Base-by-base conservation (phyloP, 2,113 vertebrate species). In the Caretta caretta region DNA sequence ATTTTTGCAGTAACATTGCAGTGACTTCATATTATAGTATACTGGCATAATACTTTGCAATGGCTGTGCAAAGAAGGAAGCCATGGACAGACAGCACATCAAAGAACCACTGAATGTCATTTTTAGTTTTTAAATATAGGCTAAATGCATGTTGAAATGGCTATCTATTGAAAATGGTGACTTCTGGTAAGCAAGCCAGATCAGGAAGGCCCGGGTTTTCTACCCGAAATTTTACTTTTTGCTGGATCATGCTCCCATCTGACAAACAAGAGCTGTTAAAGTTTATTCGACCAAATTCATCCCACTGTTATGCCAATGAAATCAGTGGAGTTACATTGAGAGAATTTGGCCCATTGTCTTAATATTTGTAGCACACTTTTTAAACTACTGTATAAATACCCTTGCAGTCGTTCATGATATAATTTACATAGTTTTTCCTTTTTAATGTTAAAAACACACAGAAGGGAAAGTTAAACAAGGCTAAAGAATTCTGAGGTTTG, bases 31-130 rank as follows among this genome's bases (percentile, higher is more conserved):
- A 11, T 25, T 46, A 83, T 90, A 38, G 4, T 78, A 27, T 80
- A 86, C 13, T 25, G 17, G 10, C 84, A 59, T 42, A 84, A 86
- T 91, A 13, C n/a, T 27, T 69, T 20, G 29, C 4, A 42, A 5
- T 50, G 22, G 29, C 25, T 88, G 29, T n/a, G 14, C 56, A 90
- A 96, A 90, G 69, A 94, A 95, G 20, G 56, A 93, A 96, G 11
- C 9, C 0, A 1, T 4, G 3, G 48, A 80, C 46, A 57, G 80
- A 48, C 82, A 80, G 2, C 9, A 91, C 5, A 4, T 79, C 38
- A 83, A 91, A 57, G 88, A 94, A 86, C 1, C 6, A 48, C 25
- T 9, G 65, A 72, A 19, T 27, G 83, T 19, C 27, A 48, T 50
- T 86, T 92, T 89, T 1, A 2, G 24, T 76, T 5, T 95, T 92